Base-by-base conservation (phyloP, 2,888 invertebrate species). In the Hemistola chrysoprasaria region DNA sequence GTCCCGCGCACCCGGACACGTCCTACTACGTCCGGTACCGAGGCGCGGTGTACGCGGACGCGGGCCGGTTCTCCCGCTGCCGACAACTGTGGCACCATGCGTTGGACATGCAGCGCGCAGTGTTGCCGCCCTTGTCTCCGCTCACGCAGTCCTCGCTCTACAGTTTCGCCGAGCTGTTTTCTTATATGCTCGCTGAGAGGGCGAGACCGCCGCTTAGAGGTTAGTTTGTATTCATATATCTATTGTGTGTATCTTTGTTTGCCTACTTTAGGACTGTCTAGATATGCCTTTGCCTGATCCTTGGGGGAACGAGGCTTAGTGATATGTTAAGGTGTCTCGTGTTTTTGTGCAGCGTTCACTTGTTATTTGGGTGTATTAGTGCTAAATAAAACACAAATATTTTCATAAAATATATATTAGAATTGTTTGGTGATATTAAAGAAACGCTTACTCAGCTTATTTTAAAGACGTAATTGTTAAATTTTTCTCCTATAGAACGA, bases 51-150 rank as follows among this genome's bases (percentile, higher is more conserved):
- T 98, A 98, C 87, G 98, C 98, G 23, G 98, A 98, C 83, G 95
- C 96, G 51, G 97, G 98, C 1, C 95, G 97, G 65, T 98, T 98
- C 89, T 92, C 93, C 59, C 92, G 95, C 56, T 98, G 98, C 84
- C 96, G 98, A 52, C 94, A 95, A 65, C 90, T 98, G 50, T 98
- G 98, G 98, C 96, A 97, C 82, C 98, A 98, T 86, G 98, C 98
- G 16, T 90, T 98, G 22, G 97, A 97, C 74, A 97, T 98, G 96
- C 98, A 98, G 80, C 97, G 97, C 74, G 93, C 93, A 50, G 96
- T 97, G 87, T 90, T 98, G 55, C 97, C 97, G 59, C 96, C 98
- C 9, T 91, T 98, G 33, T 97, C 96, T 74, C 96, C 97, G 11
- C 95, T 98, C 93, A 98, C 98, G 6, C 97, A 98, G 78, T 97